Base-by-base conservation (phyloP, 1,140 invertebrate species). In the Microplitis mediator region DNA sequence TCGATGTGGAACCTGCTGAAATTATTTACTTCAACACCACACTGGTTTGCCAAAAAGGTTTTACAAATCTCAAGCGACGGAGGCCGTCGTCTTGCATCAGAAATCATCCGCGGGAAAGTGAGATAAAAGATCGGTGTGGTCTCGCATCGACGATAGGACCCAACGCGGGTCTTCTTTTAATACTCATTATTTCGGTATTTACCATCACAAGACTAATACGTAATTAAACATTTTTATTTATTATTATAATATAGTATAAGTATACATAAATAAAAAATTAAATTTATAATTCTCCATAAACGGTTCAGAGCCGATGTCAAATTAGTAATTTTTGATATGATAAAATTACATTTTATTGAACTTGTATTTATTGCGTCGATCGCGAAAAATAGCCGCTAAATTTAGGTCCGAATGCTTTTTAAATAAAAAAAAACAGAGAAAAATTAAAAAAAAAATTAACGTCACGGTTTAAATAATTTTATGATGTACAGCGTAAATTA, bases 71-170 rank as follows among this genome's bases (percentile, higher is more conserved):
- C 34, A 89, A 88, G 71, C 88, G 93, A 60, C 88, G 89, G 70
- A 89, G 89, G 76, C 92, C 92, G 2, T 80, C 82, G 5, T 91
- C 90, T 23, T 94, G 93, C 80, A 91, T 93, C 69, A 90, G 90
- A 56, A 89, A 88, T 70, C 92, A 94, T 85, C 88, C 90, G 31
- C 91, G 92, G 76, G 93, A 94, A 82, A 90, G 90, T 66, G 84
- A 86, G 63, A 87, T 87, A 65, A 85, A 85, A 67, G 83, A 87
- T 51, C 79, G 84, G 6, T 87, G 86, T 65, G 86, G 86, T 3
- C 61, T 74, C 0, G 85, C 83, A 2, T 67, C 78, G 2, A 76
- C 63, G 16, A 50, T 76, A 4, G 23, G 61, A n/a, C 75, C 81
- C 3, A 82, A 82, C 65, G 64, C 77, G 66, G 60, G 69, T 11